Conservation (phyloP, 2,888 invertebrate species). For the Corythucha ciliata region DNA sequence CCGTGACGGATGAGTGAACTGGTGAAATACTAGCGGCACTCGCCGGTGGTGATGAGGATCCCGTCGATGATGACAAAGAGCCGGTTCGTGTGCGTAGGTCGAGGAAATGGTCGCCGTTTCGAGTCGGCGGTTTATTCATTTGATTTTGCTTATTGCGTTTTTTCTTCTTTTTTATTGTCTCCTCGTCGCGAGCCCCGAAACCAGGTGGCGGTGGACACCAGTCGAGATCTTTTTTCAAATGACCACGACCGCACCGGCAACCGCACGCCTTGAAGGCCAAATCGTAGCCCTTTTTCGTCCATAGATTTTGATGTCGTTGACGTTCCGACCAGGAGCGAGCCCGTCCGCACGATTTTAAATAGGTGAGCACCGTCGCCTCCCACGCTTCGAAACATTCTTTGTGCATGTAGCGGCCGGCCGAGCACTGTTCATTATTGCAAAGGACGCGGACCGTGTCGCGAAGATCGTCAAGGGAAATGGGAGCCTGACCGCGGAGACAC, state of each 20-base stretch:
- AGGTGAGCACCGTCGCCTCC: conserved; percentile 81
- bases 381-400: conserved; percentile 89
- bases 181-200: conserved; percentile 44
- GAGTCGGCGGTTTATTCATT: conserved; percentile 7
- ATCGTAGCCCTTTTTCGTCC: conserved; percentile 97
- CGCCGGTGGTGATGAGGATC: conserved; percentile 68
- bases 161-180: conserved; percentile 53
- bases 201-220: conserved; percentile 67
- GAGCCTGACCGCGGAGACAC: conserved; percentile 53
- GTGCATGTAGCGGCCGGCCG: conserved; percentile 87
- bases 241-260: conserved; percentile 86
- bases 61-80: conserved; percentile 67
- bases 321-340: conserved; percentile 92
- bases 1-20: conserved; percentile 49
- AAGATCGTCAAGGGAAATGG: conserved; percentile 57
- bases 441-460: conserved; percentile 77
- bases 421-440: conserved; percentile 91
- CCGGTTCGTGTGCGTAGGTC: conserved; percentile 59
- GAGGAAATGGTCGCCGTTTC: conserved; percentile 27
- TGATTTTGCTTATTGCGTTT: conserved; percentile 57
- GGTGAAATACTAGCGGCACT: conserved; percentile 68
- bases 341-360: conserved; percentile 80
- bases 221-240: conserved; percentile 87
- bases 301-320: conserved; percentile 86
- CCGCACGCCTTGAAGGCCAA: conserved; percentile 90